Base-by-base conservation (phyloP, 2,888 invertebrate species). In the Mythimna ferrago region DNA sequence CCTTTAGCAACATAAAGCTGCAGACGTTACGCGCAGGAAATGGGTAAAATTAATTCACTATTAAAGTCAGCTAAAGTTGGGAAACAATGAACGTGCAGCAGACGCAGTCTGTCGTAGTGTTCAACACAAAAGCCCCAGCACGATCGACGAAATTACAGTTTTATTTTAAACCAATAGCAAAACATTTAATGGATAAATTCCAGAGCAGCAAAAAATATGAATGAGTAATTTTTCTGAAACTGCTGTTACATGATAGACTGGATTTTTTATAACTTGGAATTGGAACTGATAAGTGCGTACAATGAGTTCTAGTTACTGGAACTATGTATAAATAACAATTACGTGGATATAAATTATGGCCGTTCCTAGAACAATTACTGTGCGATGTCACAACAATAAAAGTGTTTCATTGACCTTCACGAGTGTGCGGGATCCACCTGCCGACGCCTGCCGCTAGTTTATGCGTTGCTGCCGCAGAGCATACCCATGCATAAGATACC, bases 371-470 rank as follows among this genome's bases (percentile, higher is more conserved):
- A 81, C 76, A 86, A 85, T 85, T 76, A 81, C 74, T 76, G 72
- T 58, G 69, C 79, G 64, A 76, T 78, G 85, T 78, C 76, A 81
- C 66, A 72, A 72, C 71, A 81, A 81, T 85, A 81, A 77, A 82
- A 85, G 66, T 81, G 75, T 82, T 86, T 82, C 78, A 86, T 82
- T 80, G 82, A 71, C 69, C 63, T 65, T 76, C 73, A 57, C 71
- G 63, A 83, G 81, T 72, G 78, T 74, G 79, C 80, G 79, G 72
- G 83, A 87, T 84, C 80, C 89, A 89, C 89, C 89, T 91, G 89
- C 86, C 51, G 89, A 85, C 51, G 35, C 32, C 44, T 10, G 66
- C n/a, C 71, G 65, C 83, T 76, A 76, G 73, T 90, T 90, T 90
- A 91, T 88, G 84, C 83, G 76, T 79, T 79, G 72, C 77, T 72